These are phyloP conservation scores for Hypsopygia costalis DNA, from an alignment of 2,888 invertebrate species.

Conservation along the genomic window DNA sequence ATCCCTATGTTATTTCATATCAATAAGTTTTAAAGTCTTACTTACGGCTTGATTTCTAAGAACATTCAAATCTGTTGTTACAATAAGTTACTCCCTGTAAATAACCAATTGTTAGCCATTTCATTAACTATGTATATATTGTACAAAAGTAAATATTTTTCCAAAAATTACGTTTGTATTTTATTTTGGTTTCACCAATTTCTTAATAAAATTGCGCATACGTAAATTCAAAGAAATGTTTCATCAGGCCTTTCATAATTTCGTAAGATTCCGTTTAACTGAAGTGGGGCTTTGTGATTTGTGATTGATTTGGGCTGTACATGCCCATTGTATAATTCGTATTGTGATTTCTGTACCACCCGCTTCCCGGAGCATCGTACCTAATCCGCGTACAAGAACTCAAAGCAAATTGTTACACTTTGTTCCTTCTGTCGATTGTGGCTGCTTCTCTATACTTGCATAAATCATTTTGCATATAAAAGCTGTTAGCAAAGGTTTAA, in stretches of 20 bases:
- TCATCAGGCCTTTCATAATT: conserved; percentile 29
- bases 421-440: conserved; percentile 23
- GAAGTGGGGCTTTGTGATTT: conserved; percentile 38
- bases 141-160: conserved; percentile 73
- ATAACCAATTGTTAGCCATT: conserved; percentile 20
- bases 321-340: conserved; percentile 25
- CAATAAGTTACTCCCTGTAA: conserved; percentile 22
- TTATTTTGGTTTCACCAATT: conserved; percentile 13
- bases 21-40: no score
- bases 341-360: conserved; percentile 35
- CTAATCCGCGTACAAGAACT: conserved; percentile 32
- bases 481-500: no score
- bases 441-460: conserved; percentile 9
- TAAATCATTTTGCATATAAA: no score
- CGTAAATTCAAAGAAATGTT: conserved; percentile 20
- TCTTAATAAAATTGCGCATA: conserved; percentile 11
- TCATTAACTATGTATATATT: conserved; percentile 51
- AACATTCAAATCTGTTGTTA: no score
- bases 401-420: conserved; percentile 36
- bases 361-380: conserved; percentile 26
- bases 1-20: no score
- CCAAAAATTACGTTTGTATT: conserved; percentile 32
- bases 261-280: conserved; percentile 27
- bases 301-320: conserved; percentile 36
- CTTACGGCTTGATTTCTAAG: no score